A percentile compares a stretch with the other conserved stretches of the same genome.
Conservation (phyloP, 2,797 vertebrate genomes). For the Huso huso region DNA sequence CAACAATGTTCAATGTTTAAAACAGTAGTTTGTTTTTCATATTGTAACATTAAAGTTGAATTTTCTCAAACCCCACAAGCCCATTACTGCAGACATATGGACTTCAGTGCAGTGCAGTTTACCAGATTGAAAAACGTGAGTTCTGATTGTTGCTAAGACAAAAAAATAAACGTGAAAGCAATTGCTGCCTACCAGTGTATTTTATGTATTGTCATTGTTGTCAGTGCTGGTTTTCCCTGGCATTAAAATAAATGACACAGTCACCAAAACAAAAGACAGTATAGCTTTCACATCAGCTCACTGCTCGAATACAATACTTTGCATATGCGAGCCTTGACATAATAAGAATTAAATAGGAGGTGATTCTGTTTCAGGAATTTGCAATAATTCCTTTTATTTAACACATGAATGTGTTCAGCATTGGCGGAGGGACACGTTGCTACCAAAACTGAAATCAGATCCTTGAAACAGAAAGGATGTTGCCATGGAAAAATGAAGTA, state of each 20-base stretch:
- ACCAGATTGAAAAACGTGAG: too few relatives aligned
- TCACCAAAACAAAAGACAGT: not conserved
- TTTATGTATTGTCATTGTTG: not conserved
- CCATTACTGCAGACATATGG: too few relatives aligned
- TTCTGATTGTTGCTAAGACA: too few relatives aligned
- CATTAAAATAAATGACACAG: constrained; percentile 11
- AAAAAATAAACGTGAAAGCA: too few relatives aligned
- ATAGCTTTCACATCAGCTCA: not conserved
- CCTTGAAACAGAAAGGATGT: constrained; percentile 91
- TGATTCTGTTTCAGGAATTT: constrained; percentile 88
- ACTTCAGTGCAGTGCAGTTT: too few relatives aligned
- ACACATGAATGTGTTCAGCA: constrained; percentile 87
- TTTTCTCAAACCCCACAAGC: too few relatives aligned
- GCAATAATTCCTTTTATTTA: constrained; percentile 89
- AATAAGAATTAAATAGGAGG: constrained; percentile 68
- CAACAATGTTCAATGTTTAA: too few relatives aligned
- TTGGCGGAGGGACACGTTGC: constrained; percentile 86
- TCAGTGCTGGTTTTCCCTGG: constrained; percentile 31
- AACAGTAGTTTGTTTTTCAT: too few relatives aligned
- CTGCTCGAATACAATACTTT: constrained; percentile 32
- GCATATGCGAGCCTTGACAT: constrained; percentile 55
- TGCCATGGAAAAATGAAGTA: constrained; percentile 98
- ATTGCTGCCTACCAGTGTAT: too few relatives aligned
- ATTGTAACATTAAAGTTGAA: too few relatives aligned
- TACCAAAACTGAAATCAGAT: constrained; percentile 99